phyloP scores from a whole-genome alignment of 2,113 vertebrate genomes.

The Silurus meridionalis region DNA sequence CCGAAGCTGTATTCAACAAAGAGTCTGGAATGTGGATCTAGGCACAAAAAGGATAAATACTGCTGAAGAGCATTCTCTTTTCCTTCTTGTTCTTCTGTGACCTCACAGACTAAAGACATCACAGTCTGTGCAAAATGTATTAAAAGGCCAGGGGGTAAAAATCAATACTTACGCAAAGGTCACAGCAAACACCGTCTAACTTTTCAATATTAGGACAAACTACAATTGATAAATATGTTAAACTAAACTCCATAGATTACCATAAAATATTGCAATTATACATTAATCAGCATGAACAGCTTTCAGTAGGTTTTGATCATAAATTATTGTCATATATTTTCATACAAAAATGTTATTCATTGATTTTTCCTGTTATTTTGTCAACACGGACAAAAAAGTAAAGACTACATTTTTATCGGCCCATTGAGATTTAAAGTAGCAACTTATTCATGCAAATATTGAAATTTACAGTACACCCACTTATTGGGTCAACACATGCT shows the following conservation, averaged over 20 bases:
- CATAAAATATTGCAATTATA: background rate
- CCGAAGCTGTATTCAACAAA: background rate
- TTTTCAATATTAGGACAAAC: background rate
- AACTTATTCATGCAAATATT: background rate
- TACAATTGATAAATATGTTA: background rate
- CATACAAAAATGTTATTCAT: background rate
- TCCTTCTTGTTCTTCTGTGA: constrained; percentile 11
- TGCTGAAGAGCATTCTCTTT: background rate
- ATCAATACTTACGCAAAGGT: constrained; percentile 14
- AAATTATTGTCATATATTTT: background rate
- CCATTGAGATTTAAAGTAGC: background rate
- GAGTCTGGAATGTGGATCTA: background rate
- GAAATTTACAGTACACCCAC: background rate
- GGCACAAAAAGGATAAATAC: background rate
- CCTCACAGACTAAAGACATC: background rate
- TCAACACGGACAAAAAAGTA: background rate
- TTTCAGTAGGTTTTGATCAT: background rate
- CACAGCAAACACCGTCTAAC: constrained; percentile 1
- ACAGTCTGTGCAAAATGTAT: constrained; percentile 11
- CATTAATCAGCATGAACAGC: background rate
- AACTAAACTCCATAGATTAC: background rate
- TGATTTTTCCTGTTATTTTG: background rate
- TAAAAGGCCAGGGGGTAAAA: background rate
- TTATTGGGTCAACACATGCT: background rate
- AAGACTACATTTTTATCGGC: background rate